A percentile compares a stretch with the other conserved stretches of the same genome.
Conservation (phyloP, 2,113 vertebrate species). For the Petaurus breviceps region DNA sequence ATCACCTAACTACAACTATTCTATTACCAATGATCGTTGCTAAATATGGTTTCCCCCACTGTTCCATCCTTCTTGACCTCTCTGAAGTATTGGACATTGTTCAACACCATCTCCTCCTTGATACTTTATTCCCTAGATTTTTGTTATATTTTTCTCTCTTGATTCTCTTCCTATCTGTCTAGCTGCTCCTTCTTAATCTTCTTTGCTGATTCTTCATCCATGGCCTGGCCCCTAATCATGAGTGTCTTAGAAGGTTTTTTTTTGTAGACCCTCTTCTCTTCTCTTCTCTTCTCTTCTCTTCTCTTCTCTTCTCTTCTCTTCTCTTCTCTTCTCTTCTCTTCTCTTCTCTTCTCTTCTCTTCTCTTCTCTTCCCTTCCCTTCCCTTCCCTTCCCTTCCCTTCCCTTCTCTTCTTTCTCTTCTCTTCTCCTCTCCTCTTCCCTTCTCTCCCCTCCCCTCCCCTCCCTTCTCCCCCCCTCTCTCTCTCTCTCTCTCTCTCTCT, state of each 20-base stretch:
- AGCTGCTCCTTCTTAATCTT: not conserved
- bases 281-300: too few relatives aligned
- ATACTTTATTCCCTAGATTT: not conserved
- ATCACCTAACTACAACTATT: not conserved
- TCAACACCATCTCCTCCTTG: not conserved
- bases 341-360: too few relatives aligned
- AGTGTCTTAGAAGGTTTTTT: not conserved
- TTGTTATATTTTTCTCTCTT: not conserved
- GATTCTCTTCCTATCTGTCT: not conserved
- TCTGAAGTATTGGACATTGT: not conserved
- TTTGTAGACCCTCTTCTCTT: not conserved
- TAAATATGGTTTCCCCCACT: not conserved
- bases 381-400: too few relatives aligned
- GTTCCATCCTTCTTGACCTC: not conserved
- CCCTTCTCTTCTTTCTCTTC: too few relatives aligned
- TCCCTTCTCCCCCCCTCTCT: too few relatives aligned
- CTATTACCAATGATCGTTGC: not conserved
- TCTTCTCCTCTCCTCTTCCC: too few relatives aligned
- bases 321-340: too few relatives aligned
- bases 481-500: too few relatives aligned
- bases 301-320: too few relatives aligned
- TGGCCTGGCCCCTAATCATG: not conserved
- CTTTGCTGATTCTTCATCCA: not conserved
- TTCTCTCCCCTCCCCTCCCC: too few relatives aligned
- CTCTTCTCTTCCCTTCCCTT: too few relatives aligned